phyloP scores from a whole-genome alignment of 2,888 invertebrate species.

The Nasonovia ribisnigri region DNA sequence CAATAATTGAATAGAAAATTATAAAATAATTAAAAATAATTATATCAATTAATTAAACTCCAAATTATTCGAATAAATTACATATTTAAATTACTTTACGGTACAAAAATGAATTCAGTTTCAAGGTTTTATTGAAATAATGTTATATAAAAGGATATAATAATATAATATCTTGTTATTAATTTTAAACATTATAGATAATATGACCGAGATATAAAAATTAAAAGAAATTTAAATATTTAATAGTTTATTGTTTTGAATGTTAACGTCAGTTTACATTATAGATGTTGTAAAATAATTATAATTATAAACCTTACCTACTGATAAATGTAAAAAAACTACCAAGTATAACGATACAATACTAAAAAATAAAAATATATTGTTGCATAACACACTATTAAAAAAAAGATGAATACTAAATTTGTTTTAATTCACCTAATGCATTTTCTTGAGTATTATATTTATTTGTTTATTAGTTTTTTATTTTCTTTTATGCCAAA shows the following conservation, averaged over 20 bases:
- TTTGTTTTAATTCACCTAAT: background rate
- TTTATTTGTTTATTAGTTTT: background rate
- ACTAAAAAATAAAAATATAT: background rate
- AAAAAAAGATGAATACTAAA: background rate
- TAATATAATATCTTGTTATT: background rate
- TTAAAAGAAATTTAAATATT: background rate
- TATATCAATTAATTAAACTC: background rate
- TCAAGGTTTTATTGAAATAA: background rate
- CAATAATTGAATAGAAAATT: background rate
- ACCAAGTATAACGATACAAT: background rate
- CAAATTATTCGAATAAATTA: background rate
- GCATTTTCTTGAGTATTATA: background rate
- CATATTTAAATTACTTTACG: background rate
- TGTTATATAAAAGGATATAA: background rate
- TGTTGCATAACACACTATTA: background rate
- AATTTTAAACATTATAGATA: background rate
- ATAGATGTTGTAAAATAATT: background rate
- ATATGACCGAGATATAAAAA: background rate
- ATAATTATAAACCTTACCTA: background rate
- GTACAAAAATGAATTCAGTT: background rate
- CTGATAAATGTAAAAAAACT: background rate
- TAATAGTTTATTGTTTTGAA: background rate
- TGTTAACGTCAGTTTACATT: background rate
- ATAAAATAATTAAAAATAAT: too few relatives aligned
- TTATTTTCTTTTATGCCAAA: background rate